These are phyloP conservation scores for Chouioia cunea DNA, from an alignment of 2,888 invertebrate genomes.

Conservation along the genomic window DNA sequence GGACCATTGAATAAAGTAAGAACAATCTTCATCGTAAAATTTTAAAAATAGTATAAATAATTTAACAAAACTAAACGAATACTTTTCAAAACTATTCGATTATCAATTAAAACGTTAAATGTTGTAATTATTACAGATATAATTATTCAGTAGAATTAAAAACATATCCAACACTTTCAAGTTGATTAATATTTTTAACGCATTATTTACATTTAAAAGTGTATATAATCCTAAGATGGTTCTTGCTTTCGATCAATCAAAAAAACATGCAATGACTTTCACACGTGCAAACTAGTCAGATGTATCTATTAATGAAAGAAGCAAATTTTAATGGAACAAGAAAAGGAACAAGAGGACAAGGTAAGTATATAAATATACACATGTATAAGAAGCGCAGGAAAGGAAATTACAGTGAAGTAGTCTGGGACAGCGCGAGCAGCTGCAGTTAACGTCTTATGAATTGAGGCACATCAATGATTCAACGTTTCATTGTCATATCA, in stretches of 20 bases:
- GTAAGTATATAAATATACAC: slow-evolving; percentile 50
- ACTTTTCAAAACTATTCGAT: too few species aligned
- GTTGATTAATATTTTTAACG: too few species aligned
- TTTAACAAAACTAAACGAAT: too few species aligned
- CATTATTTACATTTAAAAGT: too few species aligned
- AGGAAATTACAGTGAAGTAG: slow-evolving; percentile 41
- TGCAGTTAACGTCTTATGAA: slow-evolving; percentile 69
- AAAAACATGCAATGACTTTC: background rate
- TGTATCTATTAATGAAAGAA: slow-evolving; percentile 28
- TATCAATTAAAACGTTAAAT: too few species aligned
- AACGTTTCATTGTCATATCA: background rate
- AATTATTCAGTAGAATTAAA: too few species aligned
- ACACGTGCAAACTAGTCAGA: slow-evolving; percentile 4
- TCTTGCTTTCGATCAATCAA: too few species aligned
- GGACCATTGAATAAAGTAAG: background rate
- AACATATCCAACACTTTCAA: too few species aligned
- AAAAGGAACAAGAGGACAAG: slow-evolving; percentile 4
- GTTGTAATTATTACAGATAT: too few species aligned
- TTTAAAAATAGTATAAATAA: background rate
- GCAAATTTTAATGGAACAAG: slow-evolving; percentile 14
- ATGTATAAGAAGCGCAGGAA: slow-evolving; percentile 31
- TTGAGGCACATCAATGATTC: slow-evolving; percentile 46
- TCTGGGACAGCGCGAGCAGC: slow-evolving; percentile 69
- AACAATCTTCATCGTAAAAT: slow-evolving; percentile 16
- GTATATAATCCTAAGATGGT: too few species aligned